phyloP scores from a whole-genome alignment of 2,113 vertebrate genomes.

The Salvelinus fontinalis region DNA sequence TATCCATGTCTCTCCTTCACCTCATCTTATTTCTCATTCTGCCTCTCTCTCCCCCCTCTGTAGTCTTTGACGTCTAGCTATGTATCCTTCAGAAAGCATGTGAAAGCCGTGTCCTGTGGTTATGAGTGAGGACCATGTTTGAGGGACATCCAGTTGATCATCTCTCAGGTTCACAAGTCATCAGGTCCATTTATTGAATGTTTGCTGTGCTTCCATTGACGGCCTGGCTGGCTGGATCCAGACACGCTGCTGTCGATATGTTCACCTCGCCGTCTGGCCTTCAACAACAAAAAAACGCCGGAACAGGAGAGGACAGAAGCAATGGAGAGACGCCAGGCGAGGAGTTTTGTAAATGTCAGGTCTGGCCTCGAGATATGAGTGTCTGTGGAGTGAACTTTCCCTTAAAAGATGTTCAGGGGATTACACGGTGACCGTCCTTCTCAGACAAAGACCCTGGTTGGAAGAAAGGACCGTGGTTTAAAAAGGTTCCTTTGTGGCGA shows the following conservation, averaged over 20 bases:
- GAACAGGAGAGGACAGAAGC: slow-evolving; percentile 28
- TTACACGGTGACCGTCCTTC: not conserved
- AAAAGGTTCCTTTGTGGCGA: not conserved
- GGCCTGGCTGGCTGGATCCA: slow-evolving; percentile 52
- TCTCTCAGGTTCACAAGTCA: slow-evolving; percentile 52
- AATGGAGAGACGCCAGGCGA: slow-evolving; percentile 7
- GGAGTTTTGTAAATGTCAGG: slow-evolving; percentile 50
- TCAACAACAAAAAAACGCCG: slow-evolving; percentile 30
- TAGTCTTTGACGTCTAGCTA: slow-evolving; percentile 48
- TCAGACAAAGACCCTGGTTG: not conserved
- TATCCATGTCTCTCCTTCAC: not conserved
- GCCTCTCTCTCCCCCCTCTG: not conserved
- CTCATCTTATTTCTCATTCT: slow-evolving; percentile 13
- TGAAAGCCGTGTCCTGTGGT: not conserved
- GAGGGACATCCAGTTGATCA: slow-evolving; percentile 20
- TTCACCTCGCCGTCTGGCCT: too few species aligned
- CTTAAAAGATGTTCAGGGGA: slow-evolving; percentile 15
- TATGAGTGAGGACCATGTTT: slow-evolving; percentile 12
- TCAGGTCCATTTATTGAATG: slow-evolving; percentile 69
- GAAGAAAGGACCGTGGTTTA: not conserved
- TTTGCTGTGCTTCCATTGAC: slow-evolving; percentile 52
- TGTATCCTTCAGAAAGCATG: slow-evolving; percentile 62
- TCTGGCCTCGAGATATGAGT: slow-evolving; percentile 14
- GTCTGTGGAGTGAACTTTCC: slow-evolving; percentile 36
- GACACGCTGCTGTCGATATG: slow-evolving; percentile 52